Percentiles rank a stretch among this genome's conserved stretches.
phyloP scores from a whole-genome alignment of 2,888 invertebrate species.

The Mimas tiliae region DNA sequence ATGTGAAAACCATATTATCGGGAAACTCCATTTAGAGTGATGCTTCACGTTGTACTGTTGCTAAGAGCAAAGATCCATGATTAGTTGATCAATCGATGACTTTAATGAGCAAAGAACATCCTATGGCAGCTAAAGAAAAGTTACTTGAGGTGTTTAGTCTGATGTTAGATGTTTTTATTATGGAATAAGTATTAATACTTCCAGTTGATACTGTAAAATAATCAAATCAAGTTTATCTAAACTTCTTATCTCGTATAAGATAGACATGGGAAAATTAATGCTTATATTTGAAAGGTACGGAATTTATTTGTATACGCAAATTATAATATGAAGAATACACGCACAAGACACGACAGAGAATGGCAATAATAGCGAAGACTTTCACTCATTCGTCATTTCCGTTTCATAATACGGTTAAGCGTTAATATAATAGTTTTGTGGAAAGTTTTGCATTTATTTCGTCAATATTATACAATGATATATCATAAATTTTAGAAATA shows the following conservation, averaged over 20 bases:
- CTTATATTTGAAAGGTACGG: background rate
- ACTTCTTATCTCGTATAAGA: background rate
- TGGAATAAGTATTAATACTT: no score
- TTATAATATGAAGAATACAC: background rate
- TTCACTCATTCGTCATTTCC: conserved; percentile 65
- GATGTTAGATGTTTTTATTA: no score
- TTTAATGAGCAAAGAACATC: no score
- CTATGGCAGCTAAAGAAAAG: no score
- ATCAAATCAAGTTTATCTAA: no score
- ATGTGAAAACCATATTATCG: no score
- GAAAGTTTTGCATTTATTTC: conserved; percentile 67
- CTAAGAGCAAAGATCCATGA: no score
- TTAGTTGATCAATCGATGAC: no score
- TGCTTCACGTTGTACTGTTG: no score
- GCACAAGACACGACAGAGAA: conserved; percentile 38
- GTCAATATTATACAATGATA: conserved; percentile 45
- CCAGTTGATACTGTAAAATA: background rate
- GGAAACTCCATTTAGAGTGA: no score
- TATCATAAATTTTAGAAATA: background rate
- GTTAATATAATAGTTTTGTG: conserved; percentile 59
- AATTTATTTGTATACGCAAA: background rate
- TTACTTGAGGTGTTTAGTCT: no score
- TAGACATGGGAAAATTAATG: background rate
- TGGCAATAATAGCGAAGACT: conserved; percentile 55
- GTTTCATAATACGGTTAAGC: conserved; percentile 67